A percentile compares a stretch with the other conserved stretches of the same genome.
Evolutionary conservation across 1,140 invertebrate genomes (phyloP).

Genomic region (Drosophila insularis): DNA sequence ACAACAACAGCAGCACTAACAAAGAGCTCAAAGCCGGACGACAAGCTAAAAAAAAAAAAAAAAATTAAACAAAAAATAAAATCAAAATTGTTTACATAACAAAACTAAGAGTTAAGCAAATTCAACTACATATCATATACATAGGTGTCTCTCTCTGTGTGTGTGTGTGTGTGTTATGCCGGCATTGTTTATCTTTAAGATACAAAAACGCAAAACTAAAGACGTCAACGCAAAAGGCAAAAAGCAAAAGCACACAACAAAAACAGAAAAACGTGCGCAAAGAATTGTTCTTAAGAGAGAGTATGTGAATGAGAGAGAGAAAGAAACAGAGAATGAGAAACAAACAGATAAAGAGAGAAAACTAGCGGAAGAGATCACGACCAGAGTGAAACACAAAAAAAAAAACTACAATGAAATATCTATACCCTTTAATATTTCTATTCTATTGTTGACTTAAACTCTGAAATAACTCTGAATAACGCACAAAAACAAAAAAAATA

Average conservation of each 20-base stretch:
- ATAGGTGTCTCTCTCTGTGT: neutral
- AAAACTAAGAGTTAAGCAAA: slow-evolving; percentile 60
- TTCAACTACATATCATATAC: slow-evolving; percentile 19
- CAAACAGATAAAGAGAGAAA: slow-evolving; percentile 15
- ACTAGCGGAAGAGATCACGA: too few species aligned
- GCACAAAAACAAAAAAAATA: too few species aligned
- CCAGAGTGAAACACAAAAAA: too few species aligned
- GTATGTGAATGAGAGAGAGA: neutral
- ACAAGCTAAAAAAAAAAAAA: slow-evolving; percentile 26
- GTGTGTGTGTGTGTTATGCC: slow-evolving; percentile 62
- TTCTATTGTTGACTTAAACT: too few species aligned
- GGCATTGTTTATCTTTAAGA: slow-evolving; percentile 80
- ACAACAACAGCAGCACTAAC: slow-evolving; percentile 16
- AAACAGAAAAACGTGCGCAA: slow-evolving; percentile 36
- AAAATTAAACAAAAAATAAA: slow-evolving; percentile 24
- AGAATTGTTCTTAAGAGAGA: slow-evolving; percentile 16
- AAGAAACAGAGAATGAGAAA: neutral
- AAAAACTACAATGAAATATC: too few species aligned
- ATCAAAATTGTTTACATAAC: slow-evolving; percentile 75
- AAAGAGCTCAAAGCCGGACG: slow-evolving; percentile 52
- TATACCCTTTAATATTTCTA: too few species aligned
- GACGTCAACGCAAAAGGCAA: slow-evolving; percentile 75
- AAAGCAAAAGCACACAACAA: slow-evolving; percentile 39
- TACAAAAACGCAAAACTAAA: slow-evolving; percentile 50
- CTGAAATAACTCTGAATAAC: too few species aligned